Evolutionary conservation across 2,888 invertebrate genomes (phyloP), one percentile per base, ranked within the genome.

Genomic region (Acanthosepion pharaonis): DNA sequence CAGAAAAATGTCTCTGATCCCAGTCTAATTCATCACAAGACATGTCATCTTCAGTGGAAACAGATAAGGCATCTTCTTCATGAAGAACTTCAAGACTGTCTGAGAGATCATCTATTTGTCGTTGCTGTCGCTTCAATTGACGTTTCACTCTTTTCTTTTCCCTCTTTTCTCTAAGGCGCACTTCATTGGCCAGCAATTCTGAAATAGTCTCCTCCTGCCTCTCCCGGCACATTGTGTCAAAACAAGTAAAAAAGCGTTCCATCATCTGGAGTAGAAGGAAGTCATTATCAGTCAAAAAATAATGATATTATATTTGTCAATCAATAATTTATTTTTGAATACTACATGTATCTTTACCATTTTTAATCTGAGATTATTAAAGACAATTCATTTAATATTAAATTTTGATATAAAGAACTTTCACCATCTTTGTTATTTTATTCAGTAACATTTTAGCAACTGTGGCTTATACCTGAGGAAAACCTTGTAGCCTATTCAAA

Each of bases 61-160:
- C n/a, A 11, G 78, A 78, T 78, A 78, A 6, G n/a, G 33, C 9
- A 11, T 33, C n/a, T n/a, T 33, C 78, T 78, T 15, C 78, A 20
- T 78, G 78, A 33, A 78, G 78, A 11, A 33, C 78, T 78, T 23
- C 78, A 78, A 78, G 15, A 33, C 78, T 15, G 18, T 78, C 78
- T 33, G 78, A 78, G 11, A 78, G 33, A 78, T n/a, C 78, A 78
- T 78, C 78, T 15, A 33, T 0, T 11, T 78, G 78, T 4, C 78
- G n/a, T 51, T 93, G 93, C 48, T 93, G 95, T 25, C 96, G 94
- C 94, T 96, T 95, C 93, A 95, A 94, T 92, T 95, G 95, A 94
- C 96, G 96, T 95, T 96, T 96, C 94, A 96, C 96, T n/a, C 95
- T 94, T 95, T 96, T 96, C 94, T 96, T 96, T 78, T 95, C 95